Conservation (phyloP, 1,140 invertebrate genomes). For the Papilio helenus region DNA sequence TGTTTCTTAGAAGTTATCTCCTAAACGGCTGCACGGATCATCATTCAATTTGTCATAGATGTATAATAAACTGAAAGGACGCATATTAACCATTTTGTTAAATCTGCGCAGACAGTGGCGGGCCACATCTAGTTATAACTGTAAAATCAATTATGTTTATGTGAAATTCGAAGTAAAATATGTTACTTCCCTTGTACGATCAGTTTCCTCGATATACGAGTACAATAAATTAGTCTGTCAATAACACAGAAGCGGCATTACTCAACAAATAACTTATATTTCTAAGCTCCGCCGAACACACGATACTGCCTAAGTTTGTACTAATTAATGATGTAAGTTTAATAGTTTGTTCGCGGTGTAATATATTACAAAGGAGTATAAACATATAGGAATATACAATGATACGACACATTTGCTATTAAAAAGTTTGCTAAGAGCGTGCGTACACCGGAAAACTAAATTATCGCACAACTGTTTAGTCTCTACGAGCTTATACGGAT, state of each 20-base stretch:
- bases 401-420: not conserved
- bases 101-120: no score
- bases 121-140: no score
- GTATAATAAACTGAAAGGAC: no score
- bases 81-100: no score
- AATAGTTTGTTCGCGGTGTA: slow-evolving; percentile 13
- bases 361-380: slow-evolving; percentile 11
- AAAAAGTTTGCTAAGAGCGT: not conserved
- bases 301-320: slow-evolving; percentile 16
- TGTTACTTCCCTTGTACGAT: not conserved
- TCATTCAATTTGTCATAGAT: no score
- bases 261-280: slow-evolving; percentile 35
- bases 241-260: slow-evolving; percentile 24
- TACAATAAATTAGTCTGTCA: slow-evolving; percentile 35
- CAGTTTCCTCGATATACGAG: not conserved
- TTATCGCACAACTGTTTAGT: no score
- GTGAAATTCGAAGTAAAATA: not conserved
- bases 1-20: no score
- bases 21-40: no score
- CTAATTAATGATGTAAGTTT: slow-evolving; percentile 38
- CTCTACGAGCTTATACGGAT: no score
- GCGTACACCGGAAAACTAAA: no score
- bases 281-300: slow-evolving; percentile 26
- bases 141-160: not conserved
- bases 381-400: not conserved